Evolutionary conservation across 2,113 vertebrate species (phyloP).

Genomic region (Heloderma charlesbogerti): DNA sequence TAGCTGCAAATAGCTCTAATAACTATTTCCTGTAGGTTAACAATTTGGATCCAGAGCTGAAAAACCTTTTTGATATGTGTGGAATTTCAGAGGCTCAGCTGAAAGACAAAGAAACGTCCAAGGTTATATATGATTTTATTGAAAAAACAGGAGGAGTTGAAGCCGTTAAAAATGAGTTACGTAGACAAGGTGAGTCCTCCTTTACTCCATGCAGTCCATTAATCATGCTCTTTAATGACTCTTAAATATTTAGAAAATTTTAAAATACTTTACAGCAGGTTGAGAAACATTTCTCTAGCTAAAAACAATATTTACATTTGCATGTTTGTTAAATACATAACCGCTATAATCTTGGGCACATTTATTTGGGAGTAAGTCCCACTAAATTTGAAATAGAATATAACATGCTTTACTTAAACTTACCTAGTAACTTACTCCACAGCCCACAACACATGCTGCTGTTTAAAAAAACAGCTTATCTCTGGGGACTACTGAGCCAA

Average conservation of each 20-base stretch:
- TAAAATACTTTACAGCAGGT: background rate
- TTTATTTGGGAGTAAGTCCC: background rate
- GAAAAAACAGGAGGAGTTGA: conserved; percentile 98
- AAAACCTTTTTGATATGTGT: conserved; percentile 97
- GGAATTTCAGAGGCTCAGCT: conserved; percentile 98
- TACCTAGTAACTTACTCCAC: conserved; percentile 22
- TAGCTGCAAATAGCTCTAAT: conserved; percentile 13
- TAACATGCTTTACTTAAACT: background rate
- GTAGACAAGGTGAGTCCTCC: conserved; percentile 89
- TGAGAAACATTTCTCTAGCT: background rate
- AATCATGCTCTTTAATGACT: conserved; percentile 10
- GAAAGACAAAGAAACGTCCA: conserved; percentile 98
- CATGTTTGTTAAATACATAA: background rate
- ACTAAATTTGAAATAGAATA: background rate
- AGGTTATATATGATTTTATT: conserved; percentile 99
- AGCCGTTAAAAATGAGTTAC: conserved; percentile 96
- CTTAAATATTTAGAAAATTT: background rate
- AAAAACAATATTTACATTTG: background rate
- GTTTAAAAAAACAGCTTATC: background rate
- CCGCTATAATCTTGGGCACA: background rate
- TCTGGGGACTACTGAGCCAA: background rate
- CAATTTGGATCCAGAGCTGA: conserved; percentile 97
- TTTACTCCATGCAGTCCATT: conserved; percentile 22
- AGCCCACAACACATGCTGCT: background rate
- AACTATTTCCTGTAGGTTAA: conserved; percentile 85